Evolutionary conservation across 23 tunicate species (phyloP).

Genomic region (Diplosoma virens): DNA sequence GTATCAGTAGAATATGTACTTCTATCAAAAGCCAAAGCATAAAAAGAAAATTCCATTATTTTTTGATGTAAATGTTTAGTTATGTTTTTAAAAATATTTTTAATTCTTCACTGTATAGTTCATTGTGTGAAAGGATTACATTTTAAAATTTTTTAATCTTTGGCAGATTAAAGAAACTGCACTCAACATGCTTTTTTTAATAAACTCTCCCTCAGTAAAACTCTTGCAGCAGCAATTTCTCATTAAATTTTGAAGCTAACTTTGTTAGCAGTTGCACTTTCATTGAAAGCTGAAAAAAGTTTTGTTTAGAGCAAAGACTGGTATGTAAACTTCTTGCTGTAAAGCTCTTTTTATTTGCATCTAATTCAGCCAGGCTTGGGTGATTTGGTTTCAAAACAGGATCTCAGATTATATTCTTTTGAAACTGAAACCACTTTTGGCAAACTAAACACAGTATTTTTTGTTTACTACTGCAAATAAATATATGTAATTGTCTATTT

Average conservation of each 20-base stretch:
- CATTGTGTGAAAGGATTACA: constrained; percentile 9
- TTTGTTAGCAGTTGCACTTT: constrained; percentile 9
- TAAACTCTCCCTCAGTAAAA: constrained; percentile 24
- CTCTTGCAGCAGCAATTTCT: constrained; percentile 18
- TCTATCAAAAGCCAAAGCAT: too few relatives aligned
- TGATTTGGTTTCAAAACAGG: constrained; percentile 14
- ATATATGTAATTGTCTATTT: constrained; percentile 9
- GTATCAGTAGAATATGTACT: constrained; percentile 13
- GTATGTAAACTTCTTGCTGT: not conserved
- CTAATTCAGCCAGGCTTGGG: constrained; percentile 25
- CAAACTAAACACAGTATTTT: constrained; percentile 16
- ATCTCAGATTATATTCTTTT: constrained; percentile 23
- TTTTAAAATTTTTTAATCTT: not conserved
- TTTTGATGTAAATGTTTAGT: not conserved
- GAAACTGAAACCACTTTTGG: constrained; percentile 13
- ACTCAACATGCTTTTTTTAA: constrained; percentile 15
- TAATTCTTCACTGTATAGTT: constrained; percentile 19
- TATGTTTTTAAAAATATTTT: constrained; percentile 3
- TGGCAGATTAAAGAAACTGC: not conserved
- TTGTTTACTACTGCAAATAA: not conserved
- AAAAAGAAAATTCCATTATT: constrained; percentile 3
- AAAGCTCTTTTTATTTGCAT: constrained; percentile 11
- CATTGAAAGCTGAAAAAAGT: constrained; percentile 1
- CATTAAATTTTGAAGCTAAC: not conserved
- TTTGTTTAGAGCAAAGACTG: not conserved